These are phyloP conservation scores for Enteromius thamalakanensis DNA, from an alignment of 2,797 vertebrate species.

Conservation along the genomic window DNA sequence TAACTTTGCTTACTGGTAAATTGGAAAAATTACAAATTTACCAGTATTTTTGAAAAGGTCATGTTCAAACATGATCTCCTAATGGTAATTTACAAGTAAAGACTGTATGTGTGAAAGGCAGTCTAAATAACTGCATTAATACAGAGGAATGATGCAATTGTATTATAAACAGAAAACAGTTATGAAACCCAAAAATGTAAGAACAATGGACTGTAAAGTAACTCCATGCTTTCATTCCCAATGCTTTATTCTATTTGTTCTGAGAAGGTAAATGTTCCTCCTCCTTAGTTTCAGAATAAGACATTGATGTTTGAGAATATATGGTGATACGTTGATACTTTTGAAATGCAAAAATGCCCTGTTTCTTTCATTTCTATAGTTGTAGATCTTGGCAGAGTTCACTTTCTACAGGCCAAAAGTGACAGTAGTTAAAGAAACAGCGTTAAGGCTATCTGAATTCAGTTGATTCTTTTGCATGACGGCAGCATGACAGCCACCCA, in stretches of 20 bases:
- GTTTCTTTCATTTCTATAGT: neutral
- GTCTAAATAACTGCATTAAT: neutral
- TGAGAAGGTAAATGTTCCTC: neutral
- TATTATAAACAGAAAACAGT: neutral
- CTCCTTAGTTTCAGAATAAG: neutral
- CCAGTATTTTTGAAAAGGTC: neutral
- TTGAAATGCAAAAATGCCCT: neutral
- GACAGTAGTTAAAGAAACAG: slow-evolving; percentile 1
- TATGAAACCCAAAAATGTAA: neutral
- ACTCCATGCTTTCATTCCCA: neutral
- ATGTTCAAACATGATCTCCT: neutral
- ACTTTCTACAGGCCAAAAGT: neutral
- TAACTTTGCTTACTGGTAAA: neutral
- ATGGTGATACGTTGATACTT: neutral
- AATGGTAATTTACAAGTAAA: neutral
- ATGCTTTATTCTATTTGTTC: neutral
- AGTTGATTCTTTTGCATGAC: neutral
- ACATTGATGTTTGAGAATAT: neutral
- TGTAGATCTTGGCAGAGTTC: neutral
- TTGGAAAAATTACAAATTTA: neutral
- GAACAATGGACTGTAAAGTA: neutral
- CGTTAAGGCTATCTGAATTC: neutral
- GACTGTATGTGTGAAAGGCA: neutral
- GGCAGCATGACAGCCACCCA: slow-evolving; percentile 8
- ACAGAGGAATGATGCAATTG: neutral